Evolutionary conservation across 1,140 invertebrate species (phyloP).

Genomic region (Linepithema humile): DNA sequence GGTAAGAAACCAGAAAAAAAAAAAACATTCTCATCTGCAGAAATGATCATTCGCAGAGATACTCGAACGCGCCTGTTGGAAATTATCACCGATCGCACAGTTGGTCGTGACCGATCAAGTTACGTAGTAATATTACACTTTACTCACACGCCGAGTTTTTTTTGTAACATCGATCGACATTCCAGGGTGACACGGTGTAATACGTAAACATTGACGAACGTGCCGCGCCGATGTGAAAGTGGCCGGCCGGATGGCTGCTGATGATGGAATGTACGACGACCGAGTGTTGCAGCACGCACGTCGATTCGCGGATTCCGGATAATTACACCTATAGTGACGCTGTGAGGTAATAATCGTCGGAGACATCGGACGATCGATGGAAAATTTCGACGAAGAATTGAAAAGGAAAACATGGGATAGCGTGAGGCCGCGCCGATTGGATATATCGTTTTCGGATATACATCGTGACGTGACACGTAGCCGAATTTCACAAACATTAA

Average conservation of each 20-base stretch:
- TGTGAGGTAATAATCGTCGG: not conserved
- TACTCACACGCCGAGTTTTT: constrained; percentile 6
- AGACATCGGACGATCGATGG: not conserved
- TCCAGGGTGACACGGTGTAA: constrained; percentile 63
- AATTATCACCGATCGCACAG: not conserved
- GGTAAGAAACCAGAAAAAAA: no score
- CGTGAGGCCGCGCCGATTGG: no score
- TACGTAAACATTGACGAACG: constrained; percentile 59
- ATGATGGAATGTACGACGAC: constrained; percentile 67
- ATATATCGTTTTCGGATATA: no score
- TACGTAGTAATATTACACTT: not conserved
- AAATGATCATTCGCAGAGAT: not conserved
- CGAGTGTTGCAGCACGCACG: constrained; percentile 49
- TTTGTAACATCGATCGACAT: constrained; percentile 63
- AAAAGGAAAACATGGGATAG: no score
- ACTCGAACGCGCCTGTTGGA: no score
- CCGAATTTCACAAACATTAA: not conserved
- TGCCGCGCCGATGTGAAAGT: constrained; percentile 69
- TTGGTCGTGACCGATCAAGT: not conserved
- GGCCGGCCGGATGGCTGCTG: constrained; percentile 45
- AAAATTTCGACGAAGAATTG: no score
- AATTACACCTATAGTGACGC: constrained; percentile 45
- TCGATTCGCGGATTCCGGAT: constrained; percentile 59
- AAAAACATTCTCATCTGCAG: not conserved
- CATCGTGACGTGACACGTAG: not conserved